A percentile compares a stretch with the other conserved stretches of the same genome.
phyloP scores from a whole-genome alignment of 2,797 vertebrate genomes.

The Thalassophryne amazonica region DNA sequence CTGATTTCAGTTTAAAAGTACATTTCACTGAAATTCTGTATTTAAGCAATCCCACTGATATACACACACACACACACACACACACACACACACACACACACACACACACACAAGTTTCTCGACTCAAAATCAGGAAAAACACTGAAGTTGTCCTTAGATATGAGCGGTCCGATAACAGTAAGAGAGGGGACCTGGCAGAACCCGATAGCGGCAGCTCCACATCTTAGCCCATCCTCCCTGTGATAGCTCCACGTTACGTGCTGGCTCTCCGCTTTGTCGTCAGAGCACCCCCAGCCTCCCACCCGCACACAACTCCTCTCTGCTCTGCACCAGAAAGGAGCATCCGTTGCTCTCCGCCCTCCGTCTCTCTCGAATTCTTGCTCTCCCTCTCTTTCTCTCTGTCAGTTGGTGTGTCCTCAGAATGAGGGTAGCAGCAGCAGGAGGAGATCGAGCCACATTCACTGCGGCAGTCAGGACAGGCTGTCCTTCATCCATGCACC shows the following conservation, averaged over 20 bases:
- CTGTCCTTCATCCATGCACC: conserved; percentile 56
- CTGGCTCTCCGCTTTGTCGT: conserved; percentile 62
- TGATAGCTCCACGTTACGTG: conserved; percentile 63
- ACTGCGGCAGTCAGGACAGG: conserved; percentile 63
- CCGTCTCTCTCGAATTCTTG: conserved; percentile 29
- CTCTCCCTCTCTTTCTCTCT: conserved; percentile 8
- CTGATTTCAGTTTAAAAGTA: no score
- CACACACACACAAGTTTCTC: no score
- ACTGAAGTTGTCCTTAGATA: no score
- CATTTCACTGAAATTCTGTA: no score
- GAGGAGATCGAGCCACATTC: conserved; percentile 53
- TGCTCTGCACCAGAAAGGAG: conserved; percentile 72
- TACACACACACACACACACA: no score
- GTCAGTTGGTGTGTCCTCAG: conserved; percentile 59
- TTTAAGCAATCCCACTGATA: no score
- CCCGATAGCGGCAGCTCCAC: conserved; percentile 20
- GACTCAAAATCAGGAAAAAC: no score
- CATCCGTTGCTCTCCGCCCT: conserved; percentile 57
- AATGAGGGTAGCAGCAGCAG: conserved; percentile 65
- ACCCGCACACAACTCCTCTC: conserved; percentile 61
- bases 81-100: no score
- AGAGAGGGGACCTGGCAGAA: not conserved
- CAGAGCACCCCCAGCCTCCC: conserved; percentile 63
- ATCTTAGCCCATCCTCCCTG: conserved; percentile 54
- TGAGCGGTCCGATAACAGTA: not conserved